Evolutionary conservation across 2,888 invertebrate species (phyloP).

Genomic region (Melolontha melolontha): DNA sequence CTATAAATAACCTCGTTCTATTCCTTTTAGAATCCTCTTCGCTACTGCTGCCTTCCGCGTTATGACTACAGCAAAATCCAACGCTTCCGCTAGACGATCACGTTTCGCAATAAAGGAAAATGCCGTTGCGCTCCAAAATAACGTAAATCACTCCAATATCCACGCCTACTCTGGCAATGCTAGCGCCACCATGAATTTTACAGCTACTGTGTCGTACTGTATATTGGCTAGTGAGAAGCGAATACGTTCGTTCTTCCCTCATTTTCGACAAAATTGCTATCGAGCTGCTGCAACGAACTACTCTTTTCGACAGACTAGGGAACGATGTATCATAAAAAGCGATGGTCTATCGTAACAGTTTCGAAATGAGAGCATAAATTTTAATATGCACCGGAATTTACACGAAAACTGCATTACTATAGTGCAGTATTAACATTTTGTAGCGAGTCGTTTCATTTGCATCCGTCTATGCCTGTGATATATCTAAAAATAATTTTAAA

Average conservation of each 20-base stretch:
- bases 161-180: slow-evolving; percentile 31
- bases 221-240: neutral
- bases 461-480: neutral
- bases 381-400: slow-evolving; percentile 30
- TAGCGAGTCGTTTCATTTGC: neutral
- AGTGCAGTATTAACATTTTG: slow-evolving; percentile 30
- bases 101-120: slow-evolving; percentile 51
- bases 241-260: neutral
- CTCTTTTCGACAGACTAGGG: slow-evolving; percentile 13
- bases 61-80: slow-evolving; percentile 40
- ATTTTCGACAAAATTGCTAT: slow-evolving; percentile 20
- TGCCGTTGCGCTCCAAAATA: slow-evolving; percentile 47
- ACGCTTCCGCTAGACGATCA: slow-evolving; percentile 49
- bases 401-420: slow-evolving; percentile 36
- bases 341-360: slow-evolving; percentile 27
- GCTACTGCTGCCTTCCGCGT: slow-evolving; percentile 16
- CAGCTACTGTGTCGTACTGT: neutral
- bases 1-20: slow-evolving; percentile 32
- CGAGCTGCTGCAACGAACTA: neutral
- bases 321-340: slow-evolving; percentile 30
- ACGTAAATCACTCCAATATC: slow-evolving; percentile 47
- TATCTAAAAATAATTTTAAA: slow-evolving; percentile 15
- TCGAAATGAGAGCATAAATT: slow-evolving; percentile 31
- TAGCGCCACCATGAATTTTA: slow-evolving; percentile 31
- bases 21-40: slow-evolving; percentile 16